phyloP scores from a whole-genome alignment of 2,888 invertebrate genomes.

The Eristalis arbustorum region DNA sequence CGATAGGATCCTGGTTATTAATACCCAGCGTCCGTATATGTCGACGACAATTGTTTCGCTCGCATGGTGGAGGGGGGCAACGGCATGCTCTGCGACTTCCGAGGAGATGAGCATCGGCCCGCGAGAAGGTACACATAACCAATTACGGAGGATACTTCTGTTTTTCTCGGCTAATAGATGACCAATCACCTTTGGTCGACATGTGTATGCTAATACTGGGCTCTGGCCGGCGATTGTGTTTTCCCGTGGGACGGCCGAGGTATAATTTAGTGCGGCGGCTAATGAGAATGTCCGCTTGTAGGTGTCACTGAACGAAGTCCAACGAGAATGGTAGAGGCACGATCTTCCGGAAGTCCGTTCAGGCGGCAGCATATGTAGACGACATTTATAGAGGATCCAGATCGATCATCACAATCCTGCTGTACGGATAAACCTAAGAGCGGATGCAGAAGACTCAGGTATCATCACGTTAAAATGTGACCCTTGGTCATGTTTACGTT shows the following conservation, averaged over 20 bases:
- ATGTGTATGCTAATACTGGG: not conserved
- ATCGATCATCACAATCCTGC: too few species aligned
- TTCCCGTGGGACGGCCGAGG: not conserved
- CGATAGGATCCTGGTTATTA: conserved; percentile 68
- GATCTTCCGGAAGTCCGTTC: too few species aligned
- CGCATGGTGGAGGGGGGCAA: not conserved
- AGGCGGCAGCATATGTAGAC: too few species aligned
- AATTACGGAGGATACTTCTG: not conserved
- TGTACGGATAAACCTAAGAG: too few species aligned
- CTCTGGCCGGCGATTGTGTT: too few species aligned
- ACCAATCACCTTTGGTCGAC: not conserved
- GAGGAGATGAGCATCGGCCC: not conserved
- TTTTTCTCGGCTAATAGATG: not conserved
- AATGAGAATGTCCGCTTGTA: not conserved
- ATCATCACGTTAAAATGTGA: too few species aligned
- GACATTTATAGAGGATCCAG: too few species aligned
- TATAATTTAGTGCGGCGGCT: not conserved
- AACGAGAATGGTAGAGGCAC: too few species aligned
- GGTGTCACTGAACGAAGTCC: too few species aligned
- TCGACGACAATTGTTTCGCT: conserved; percentile 51
- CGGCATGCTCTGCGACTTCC: not conserved
- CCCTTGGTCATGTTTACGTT: too few species aligned
- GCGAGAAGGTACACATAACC: not conserved
- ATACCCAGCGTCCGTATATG: conserved; percentile 45
- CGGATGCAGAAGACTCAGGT: too few species aligned